Evolutionary conservation across 2,113 vertebrate genomes (phyloP), one percentile per base, ranked within the genome.

Genomic region (Alces alces): DNA sequence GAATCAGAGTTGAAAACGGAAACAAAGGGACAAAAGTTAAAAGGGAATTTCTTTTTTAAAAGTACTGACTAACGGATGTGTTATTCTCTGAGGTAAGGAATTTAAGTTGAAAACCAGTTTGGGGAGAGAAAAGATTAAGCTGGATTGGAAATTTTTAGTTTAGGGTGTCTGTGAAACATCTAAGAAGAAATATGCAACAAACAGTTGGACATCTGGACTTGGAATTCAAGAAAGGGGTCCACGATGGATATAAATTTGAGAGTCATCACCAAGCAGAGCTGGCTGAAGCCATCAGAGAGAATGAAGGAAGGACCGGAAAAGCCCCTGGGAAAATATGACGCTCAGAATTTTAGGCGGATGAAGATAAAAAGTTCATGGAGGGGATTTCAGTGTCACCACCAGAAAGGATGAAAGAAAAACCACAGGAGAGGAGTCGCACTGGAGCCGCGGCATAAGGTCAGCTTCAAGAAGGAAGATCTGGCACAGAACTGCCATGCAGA

Each of bases 401-500:
- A 76, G 33, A 80, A 90, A 45, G 11, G 6, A 0, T 33, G 12
- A 16, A 93, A 84, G 45, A 88, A 73, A 96, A 87, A 85, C 10
- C 33, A 85, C 3, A 39, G 61, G 80, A 66, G 43, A 73, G 39
- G 15, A 50, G 2, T 14, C 4, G 64, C 15, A 17, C 1, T 27
- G 8, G 47, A 66, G 36, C 43, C 43, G 25, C 54, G 2, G 14
- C 45, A 45, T 89, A 47, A 73, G 8, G 43, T 30, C 17, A 90
- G 33, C 73, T n/a, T 84, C 45, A 70, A 43, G 33, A 36, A 58
- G 14, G n/a, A 43, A 45, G 14, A 45, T 11, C 0, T 1, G 30
- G 50, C 12, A 55, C 3, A 6, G 30, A 23, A n/a, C 11, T 0
- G 0, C 15, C 7, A 10, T 0, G 1, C 10, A 47, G n/a, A 27